Evolutionary conservation across 2,888 invertebrate species (phyloP).

Genomic region (Mythimna pallens): DNA sequence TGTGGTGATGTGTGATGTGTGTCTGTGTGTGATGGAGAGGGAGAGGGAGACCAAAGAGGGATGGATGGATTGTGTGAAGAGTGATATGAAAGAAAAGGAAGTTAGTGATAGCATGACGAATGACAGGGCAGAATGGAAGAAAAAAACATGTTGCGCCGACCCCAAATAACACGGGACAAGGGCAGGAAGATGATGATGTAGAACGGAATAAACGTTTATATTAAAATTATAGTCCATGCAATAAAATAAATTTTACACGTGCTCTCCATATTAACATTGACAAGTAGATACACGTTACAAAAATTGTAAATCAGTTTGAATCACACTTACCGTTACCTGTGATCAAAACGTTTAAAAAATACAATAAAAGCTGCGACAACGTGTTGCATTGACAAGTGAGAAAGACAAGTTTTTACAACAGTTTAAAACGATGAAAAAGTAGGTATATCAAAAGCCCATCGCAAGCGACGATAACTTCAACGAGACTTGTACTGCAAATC

Average conservation of each 20-base stretch:
- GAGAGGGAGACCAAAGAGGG: too few relatives aligned
- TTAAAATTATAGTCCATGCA: constrained; percentile 13
- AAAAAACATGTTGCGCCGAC: too few relatives aligned
- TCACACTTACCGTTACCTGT: constrained; percentile 36
- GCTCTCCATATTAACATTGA: constrained; percentile 28
- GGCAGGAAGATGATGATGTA: too few relatives aligned
- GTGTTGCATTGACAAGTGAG: constrained; percentile 15
- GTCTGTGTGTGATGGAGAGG: too few relatives aligned
- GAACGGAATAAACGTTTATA: neutral
- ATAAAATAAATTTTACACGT: constrained; percentile 17
- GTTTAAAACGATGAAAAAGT: constrained; percentile 57
- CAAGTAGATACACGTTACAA: constrained; percentile 9
- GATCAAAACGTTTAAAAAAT: constrained; percentile 20
- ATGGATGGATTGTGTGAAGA: too few relatives aligned
- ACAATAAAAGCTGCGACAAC: constrained; percentile 53
- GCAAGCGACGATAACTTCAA: constrained; percentile 78
- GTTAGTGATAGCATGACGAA: too few relatives aligned
- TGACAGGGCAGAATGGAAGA: too few relatives aligned
- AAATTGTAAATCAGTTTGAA: neutral
- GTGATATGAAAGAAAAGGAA: too few relatives aligned
- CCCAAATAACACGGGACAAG: too few relatives aligned
- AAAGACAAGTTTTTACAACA: constrained; percentile 16
- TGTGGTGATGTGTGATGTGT: too few relatives aligned
- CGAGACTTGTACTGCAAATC: constrained; percentile 71
- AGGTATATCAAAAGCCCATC: constrained; percentile 75